Evolutionary conservation across 2,797 vertebrate genomes (phyloP).

Genomic region (Oreochromis mossambicus): DNA sequence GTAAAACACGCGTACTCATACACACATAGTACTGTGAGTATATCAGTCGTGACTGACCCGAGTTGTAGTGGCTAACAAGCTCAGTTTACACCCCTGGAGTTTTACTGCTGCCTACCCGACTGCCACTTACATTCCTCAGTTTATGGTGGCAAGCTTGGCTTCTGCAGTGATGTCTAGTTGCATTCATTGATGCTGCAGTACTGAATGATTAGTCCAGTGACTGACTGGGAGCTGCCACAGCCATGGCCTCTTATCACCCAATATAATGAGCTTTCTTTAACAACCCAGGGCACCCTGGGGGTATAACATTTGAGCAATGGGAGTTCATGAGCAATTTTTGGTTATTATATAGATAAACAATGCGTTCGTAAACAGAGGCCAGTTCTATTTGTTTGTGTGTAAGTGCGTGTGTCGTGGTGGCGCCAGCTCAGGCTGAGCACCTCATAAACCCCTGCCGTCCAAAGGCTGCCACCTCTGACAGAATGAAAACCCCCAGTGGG

Average conservation of each 20-base stretch:
- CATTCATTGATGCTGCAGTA: constrained; percentile 49
- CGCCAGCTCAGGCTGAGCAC: constrained; percentile 77
- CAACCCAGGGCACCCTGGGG: background rate
- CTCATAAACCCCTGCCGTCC: constrained; percentile 77
- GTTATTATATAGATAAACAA: constrained; percentile 35
- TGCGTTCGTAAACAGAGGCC: constrained; percentile 29
- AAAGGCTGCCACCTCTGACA: constrained; percentile 66
- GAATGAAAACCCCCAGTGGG: constrained; percentile 40
- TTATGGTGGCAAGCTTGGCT: constrained; percentile 68
- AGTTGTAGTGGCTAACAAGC: constrained; percentile 61
- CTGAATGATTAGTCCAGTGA: constrained; percentile 52
- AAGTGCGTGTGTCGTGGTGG: constrained; percentile 58
- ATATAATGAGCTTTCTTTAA: constrained; percentile 50
- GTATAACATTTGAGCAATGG: constrained; percentile 11
- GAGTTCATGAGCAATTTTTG: constrained; percentile 26
- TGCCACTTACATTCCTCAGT: constrained; percentile 74
- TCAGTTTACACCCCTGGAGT: constrained; percentile 69
- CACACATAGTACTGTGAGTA: constrained; percentile 28
- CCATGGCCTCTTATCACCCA: constrained; percentile 37
- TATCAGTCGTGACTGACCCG: constrained; percentile 46
- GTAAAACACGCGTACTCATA: constrained; percentile 29
- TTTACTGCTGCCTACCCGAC: constrained; percentile 67
- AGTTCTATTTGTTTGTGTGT: constrained; percentile 32
- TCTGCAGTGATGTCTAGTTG: constrained; percentile 60
- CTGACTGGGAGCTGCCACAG: constrained; percentile 21